Percentiles rank a stretch among this genome's conserved stretches.
Conservation (phyloP, 2,888 invertebrate genomes). For the Helicoverpa assulta region DNA sequence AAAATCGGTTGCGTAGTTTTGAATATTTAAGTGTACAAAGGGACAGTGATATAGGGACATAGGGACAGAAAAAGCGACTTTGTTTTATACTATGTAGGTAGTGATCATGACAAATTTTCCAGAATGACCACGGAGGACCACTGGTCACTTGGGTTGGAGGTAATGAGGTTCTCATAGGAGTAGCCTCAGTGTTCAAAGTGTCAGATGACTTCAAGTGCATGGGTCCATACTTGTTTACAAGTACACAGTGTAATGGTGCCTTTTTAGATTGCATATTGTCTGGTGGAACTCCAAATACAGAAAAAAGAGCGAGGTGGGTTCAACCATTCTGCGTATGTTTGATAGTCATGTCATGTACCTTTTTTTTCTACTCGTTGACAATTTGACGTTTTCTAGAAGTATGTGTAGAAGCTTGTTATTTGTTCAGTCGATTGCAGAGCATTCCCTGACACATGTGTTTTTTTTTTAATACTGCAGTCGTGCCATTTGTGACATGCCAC, state of each 20-base stretch:
- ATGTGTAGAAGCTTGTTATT: too few relatives aligned
- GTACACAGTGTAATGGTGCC: conserved; percentile 73
- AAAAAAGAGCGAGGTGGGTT: conserved; percentile 25
- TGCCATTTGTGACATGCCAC: conserved; percentile 38
- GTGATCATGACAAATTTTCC: background rate
- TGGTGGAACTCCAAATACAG: background rate
- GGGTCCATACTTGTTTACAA: conserved; percentile 77
- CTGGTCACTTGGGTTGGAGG: conserved; percentile 72
- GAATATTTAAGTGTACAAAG: too few relatives aligned
- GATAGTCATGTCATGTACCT: too few relatives aligned
- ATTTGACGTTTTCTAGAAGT: too few relatives aligned
- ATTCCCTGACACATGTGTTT: background rate
- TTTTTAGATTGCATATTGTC: conserved; percentile 72
- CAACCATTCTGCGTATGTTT: too few relatives aligned
- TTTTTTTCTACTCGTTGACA: too few relatives aligned
- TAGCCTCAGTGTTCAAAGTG: conserved; percentile 76
- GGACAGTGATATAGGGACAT: too few relatives aligned
- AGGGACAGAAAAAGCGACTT: too few relatives aligned
- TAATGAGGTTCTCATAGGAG: conserved; percentile 70
- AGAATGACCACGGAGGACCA: conserved; percentile 82
- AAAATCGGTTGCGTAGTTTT: too few relatives aligned
- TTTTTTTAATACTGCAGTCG: conserved; percentile 17
- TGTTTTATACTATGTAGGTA: too few relatives aligned
- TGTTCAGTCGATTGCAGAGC: background rate
- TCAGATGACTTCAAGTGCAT: conserved; percentile 57